phyloP scores from a whole-genome alignment of 2,113 vertebrate genomes.

The Tragelaphus strepsiceros region DNA sequence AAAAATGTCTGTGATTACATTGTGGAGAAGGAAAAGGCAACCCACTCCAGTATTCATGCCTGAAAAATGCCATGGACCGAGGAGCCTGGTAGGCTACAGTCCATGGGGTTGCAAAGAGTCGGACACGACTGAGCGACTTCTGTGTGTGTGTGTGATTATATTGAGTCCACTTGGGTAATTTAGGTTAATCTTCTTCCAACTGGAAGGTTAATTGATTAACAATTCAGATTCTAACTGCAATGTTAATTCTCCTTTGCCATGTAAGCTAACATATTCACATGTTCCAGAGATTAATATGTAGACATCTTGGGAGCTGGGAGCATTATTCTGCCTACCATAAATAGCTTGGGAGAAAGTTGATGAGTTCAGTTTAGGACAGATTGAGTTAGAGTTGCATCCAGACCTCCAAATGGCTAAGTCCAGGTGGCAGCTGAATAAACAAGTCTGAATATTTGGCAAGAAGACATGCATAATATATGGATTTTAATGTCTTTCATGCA shows the following conservation, averaged over 20 bases:
- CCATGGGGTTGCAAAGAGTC: too few relatives aligned
- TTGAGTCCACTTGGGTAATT: background rate
- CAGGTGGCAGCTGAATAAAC: conserved; percentile 23
- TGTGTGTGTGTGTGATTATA: background rate
- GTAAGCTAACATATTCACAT: background rate
- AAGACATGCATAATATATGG: background rate
- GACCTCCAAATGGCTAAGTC: background rate
- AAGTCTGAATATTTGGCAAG: background rate
- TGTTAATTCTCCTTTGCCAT: background rate
- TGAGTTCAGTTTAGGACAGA: background rate
- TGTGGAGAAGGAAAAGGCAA: too few relatives aligned
- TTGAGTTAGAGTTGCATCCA: background rate
- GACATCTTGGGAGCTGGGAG: background rate
- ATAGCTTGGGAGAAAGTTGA: background rate
- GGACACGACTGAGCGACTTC: too few relatives aligned
- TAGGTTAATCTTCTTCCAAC: background rate
- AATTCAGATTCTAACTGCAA: background rate
- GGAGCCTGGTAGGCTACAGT: too few relatives aligned
- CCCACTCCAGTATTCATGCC: too few relatives aligned
- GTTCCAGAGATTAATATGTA: background rate
- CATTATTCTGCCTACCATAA: background rate
- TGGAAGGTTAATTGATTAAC: background rate
- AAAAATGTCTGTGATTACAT: background rate
- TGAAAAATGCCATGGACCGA: too few relatives aligned
- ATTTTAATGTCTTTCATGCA: background rate